Evolutionary conservation across 1,140 invertebrate species (phyloP).

Genomic region (Orchesella cincta): DNA sequence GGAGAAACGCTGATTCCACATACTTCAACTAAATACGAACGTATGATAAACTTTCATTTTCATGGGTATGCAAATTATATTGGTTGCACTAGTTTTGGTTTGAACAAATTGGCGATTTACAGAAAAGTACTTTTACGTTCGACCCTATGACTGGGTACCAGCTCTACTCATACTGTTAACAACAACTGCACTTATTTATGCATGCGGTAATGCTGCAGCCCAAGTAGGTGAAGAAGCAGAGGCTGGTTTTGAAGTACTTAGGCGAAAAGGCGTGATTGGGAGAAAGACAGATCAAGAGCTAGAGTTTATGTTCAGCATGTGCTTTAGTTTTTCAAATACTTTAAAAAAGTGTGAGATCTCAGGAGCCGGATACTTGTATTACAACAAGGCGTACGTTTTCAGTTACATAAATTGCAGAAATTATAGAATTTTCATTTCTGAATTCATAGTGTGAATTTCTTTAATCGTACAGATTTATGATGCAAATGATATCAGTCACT

Average conservation of each 20-base stretch:
- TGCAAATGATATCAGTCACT: not conserved
- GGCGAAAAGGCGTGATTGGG: slow-evolving; percentile 42
- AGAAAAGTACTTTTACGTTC: slow-evolving; percentile 7
- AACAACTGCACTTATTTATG: not conserved
- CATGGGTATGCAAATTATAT: no score
- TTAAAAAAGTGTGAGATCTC: slow-evolving; percentile 23
- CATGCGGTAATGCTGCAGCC: not conserved
- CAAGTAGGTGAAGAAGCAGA: slow-evolving; percentile 41
- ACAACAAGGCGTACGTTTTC: not conserved
- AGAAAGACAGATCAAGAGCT: slow-evolving; percentile 45
- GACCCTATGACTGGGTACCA: slow-evolving; percentile 34
- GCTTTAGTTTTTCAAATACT: slow-evolving; percentile 36
- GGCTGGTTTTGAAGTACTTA: slow-evolving; percentile 45
- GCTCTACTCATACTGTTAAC: slow-evolving; percentile 21
- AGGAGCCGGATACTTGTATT: slow-evolving; percentile 40
- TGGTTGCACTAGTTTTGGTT: not conserved
- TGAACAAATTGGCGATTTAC: not conserved
- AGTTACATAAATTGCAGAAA: not conserved
- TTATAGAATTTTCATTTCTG: not conserved
- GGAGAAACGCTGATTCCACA: no score
- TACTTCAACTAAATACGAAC: no score
- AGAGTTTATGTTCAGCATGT: slow-evolving; percentile 39
- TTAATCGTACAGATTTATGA: not conserved
- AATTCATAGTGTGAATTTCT: not conserved
- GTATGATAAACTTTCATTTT: no score